Evolutionary conservation across 2,888 invertebrate genomes (phyloP).

Genomic region (Dynastes tityus): DNA sequence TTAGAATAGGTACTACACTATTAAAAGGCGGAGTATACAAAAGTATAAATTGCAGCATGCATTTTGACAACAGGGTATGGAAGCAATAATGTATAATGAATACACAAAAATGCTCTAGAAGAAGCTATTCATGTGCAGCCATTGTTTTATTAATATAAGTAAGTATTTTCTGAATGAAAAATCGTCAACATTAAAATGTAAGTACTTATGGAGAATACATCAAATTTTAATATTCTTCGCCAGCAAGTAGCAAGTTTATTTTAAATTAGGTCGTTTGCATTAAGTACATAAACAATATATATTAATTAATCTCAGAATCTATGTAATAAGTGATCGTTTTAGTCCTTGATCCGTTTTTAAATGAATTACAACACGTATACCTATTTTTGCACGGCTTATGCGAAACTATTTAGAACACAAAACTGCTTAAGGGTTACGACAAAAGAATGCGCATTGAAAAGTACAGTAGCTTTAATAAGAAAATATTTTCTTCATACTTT

Average conservation of each 20-base stretch:
- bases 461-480: too few species aligned
- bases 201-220: neutral
- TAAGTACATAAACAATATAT: constrained; percentile 6
- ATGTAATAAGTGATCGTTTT: constrained; percentile 12
- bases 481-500: too few species aligned
- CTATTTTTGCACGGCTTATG: constrained; percentile 7
- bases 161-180: too few species aligned
- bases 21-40: too few species aligned
- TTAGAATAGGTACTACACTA: too few species aligned
- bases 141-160: too few species aligned
- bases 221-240: neutral
- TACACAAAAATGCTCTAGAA: too few species aligned
- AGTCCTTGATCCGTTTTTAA: constrained; percentile 32
- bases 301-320: neutral
- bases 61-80: too few species aligned
- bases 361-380: constrained; percentile 7
- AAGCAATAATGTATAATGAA: too few species aligned
- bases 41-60: too few species aligned
- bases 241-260: neutral
- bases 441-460: neutral
- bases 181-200: too few species aligned
- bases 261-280: constrained; percentile 1
- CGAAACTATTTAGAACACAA: neutral
- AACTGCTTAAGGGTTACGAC: neutral
- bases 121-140: too few species aligned